phyloP scores from a whole-genome alignment of 2,113 vertebrate genomes.

The Tonatia bakeri region DNA sequence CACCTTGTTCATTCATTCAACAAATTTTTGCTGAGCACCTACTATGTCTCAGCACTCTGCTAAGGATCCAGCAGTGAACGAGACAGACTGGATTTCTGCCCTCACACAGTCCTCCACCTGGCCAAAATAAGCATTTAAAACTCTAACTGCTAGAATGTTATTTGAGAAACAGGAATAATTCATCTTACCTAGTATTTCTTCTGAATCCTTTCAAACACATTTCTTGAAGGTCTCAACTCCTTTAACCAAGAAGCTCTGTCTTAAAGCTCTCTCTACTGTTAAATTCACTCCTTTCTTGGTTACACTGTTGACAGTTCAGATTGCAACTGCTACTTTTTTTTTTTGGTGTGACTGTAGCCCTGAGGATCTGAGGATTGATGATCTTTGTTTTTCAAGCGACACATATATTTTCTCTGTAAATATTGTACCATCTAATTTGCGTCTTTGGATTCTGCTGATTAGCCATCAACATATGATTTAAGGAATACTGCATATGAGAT shows the following conservation, averaged over 20 bases:
- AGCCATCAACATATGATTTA: conserved; percentile 67
- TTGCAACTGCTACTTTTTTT: conserved; percentile 30
- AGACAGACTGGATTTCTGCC: not conserved
- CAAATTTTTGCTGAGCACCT: not conserved
- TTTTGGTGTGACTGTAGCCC: conserved; percentile 4
- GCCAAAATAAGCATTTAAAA: conserved; percentile 15
- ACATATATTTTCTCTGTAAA: conserved; percentile 68
- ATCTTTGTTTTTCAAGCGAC: conserved; percentile 54
- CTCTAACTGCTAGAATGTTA: not conserved
- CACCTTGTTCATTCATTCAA: not conserved
- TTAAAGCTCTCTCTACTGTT: not conserved
- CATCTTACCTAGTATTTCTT: conserved; percentile 37
- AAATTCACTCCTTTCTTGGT: conserved; percentile 10
- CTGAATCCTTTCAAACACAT: conserved; percentile 42
- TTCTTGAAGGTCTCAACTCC: not conserved
- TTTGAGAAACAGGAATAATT: conserved; percentile 45
- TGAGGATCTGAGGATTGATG: conserved; percentile 43
- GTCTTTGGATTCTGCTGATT: conserved; percentile 69
- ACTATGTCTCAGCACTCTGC: not conserved
- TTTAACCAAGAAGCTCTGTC: conserved; percentile 20
- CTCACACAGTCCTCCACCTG: not conserved
- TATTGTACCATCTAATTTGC: conserved; percentile 69
- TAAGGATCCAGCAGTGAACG: not conserved
- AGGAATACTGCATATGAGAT: conserved; percentile 54
- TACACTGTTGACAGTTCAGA: conserved; percentile 53